Evolutionary conservation across 2,888 invertebrate genomes (phyloP), one percentile per base, ranked within the genome.

Genomic region (Euzophera pinguis): DNA sequence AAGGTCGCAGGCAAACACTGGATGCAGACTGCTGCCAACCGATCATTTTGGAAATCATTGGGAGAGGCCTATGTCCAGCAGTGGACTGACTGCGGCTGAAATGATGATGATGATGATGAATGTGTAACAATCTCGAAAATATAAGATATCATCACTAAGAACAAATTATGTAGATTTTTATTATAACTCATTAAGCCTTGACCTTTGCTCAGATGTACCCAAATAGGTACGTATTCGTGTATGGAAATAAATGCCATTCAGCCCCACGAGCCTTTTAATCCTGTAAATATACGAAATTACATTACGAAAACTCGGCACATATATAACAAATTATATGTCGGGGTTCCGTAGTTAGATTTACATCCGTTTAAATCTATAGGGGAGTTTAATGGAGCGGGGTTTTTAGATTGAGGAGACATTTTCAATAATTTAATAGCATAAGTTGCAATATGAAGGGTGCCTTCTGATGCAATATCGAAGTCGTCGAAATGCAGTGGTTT

Each of bases 231-330:
- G n/a, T n/a, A n/a, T n/a, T n/a, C n/a, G n/a, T n/a, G n/a, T n/a
- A 22, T 22, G 2, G 64, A 69, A 65, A 71, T 69, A 72, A 75
- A 73, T 64, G 66, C 62, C 63, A 62, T 71, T 65, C 61, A 64
- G 56, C 64, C 55, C 59, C 67, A 59, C 65, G 61, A 56, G 61
- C 62, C 64, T 60, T 63, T 62, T 75, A 70, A 75, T 71, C 70
- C 64, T 54, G 62, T 69, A 64, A 68, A 69, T 67, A 67, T 62
- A 57, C 62, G 60, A 71, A 75, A 74, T 71, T 65, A 66, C 61
- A 67, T 74, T 71, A 72, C 59, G 55, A 55, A 65, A 65, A 67
- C 69, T 71, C 58, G 62, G 64, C 63, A 65, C 64, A 65, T 64
- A 69, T 67, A 66, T 71, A 68, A 68, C 71, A 71, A 64, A 53